Evolutionary conservation across 23 tunicate genomes (phyloP).

Genomic region (Ascidia mentula): DNA sequence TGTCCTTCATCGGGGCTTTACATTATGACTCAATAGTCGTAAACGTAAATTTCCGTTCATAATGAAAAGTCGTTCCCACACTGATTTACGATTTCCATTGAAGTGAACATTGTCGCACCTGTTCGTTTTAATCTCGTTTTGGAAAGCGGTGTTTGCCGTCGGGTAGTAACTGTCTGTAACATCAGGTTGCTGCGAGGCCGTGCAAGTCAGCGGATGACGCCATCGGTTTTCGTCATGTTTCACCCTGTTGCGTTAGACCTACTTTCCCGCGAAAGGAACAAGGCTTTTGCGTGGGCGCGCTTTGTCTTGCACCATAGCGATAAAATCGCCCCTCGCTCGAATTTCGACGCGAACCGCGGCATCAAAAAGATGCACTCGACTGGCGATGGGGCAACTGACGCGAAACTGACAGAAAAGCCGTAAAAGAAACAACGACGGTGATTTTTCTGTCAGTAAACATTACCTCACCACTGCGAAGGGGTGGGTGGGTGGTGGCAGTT

Average conservation of each 20-base stretch:
- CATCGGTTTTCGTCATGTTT: neutral
- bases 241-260: neutral
- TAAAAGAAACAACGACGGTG: neutral
- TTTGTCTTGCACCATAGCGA: constrained; percentile 7
- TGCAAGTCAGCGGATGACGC: constrained; percentile 1
- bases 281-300: neutral
- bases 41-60: neutral
- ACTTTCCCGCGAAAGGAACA: neutral
- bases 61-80: neutral
- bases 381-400: neutral
- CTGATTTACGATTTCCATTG: constrained; percentile 1
- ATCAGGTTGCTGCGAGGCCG: neutral
- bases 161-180: neutral
- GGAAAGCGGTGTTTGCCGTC: neutral
- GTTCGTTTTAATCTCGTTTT: neutral
- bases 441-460: constrained; percentile 8
- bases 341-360: neutral
- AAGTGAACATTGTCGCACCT: neutral
- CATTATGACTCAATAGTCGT: too few relatives aligned
- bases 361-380: neutral
- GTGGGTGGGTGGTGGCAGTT: neutral
- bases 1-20: too few relatives aligned
- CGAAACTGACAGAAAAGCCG: neutral
- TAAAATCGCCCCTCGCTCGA: neutral
- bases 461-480: neutral